Evolutionary conservation across 64 coral and sea anemone species (phyloP).

Genomic region (Trachythela sp.): DNA sequence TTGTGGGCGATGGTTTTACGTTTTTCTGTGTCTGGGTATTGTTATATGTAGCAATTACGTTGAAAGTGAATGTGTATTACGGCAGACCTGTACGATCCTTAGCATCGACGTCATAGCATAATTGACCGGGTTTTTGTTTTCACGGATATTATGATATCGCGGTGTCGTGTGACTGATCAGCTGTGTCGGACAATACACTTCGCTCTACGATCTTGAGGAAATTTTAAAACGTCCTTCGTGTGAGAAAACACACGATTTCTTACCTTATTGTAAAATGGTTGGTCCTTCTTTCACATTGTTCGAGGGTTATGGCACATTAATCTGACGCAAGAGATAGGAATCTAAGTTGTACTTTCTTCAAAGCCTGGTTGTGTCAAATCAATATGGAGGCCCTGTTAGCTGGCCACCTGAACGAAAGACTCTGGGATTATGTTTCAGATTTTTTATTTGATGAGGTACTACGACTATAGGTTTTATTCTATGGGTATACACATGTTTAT

Average conservation of each 20-base stretch:
- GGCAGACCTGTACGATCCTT: not conserved
- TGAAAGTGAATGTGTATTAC: not conserved
- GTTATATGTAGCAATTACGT: not conserved
- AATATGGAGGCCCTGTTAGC: not conserved
- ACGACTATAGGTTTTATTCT: not conserved
- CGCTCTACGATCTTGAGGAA: not conserved
- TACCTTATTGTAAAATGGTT: no score
- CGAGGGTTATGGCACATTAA: no score
- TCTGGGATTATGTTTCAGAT: not conserved
- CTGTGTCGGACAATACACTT: not conserved
- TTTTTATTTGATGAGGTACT: not conserved
- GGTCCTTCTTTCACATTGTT: no score
- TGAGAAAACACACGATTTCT: no score
- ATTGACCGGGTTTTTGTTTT: not conserved
- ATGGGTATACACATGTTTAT: not conserved
- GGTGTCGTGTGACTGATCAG: not conserved
- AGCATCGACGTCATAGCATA: not conserved
- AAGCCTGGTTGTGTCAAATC: not conserved
- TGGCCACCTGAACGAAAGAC: not conserved
- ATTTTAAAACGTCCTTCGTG: not conserved
- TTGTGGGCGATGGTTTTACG: no score
- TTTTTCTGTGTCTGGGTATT: not conserved
- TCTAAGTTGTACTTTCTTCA: no score
- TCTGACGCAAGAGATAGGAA: no score
- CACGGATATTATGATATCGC: not conserved